Evolutionary conservation across 2,113 vertebrate species (phyloP).

Genomic region (Strix aluco): DNA sequence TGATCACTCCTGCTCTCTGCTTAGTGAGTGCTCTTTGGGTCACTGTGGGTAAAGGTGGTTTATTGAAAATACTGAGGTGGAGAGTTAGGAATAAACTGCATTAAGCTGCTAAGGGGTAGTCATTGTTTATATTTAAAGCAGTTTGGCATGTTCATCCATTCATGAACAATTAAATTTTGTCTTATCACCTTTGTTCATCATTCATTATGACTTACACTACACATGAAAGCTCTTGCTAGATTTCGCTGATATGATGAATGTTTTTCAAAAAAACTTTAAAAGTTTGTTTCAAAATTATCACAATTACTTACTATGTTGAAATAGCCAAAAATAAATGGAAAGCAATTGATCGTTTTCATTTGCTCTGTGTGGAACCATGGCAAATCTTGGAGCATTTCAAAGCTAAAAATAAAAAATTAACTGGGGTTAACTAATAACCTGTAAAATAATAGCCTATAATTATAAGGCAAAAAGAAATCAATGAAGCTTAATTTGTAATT

Average conservation of each 20-base stretch:
- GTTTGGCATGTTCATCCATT: neutral
- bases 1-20: neutral
- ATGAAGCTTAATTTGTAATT: neutral
- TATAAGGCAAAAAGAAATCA: conserved; percentile 10
- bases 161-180: neutral
- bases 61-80: conserved; percentile 14
- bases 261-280: neutral
- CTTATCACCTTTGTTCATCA: neutral
- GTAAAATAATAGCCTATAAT: neutral
- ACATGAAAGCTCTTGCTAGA: neutral
- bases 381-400: neutral
- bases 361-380: neutral
- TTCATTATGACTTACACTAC: neutral
- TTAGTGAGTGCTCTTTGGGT: neutral
- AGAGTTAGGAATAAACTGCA: neutral
- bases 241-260: neutral
- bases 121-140: neutral
- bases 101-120: neutral
- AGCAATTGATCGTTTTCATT: neutral
- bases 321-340: neutral
- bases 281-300: neutral
- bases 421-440: neutral
- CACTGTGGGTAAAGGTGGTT: neutral
- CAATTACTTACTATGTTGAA: neutral
- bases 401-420: neutral